Conservation (phyloP, 2,888 invertebrate genomes). For the Ochlodes sylvanus region DNA sequence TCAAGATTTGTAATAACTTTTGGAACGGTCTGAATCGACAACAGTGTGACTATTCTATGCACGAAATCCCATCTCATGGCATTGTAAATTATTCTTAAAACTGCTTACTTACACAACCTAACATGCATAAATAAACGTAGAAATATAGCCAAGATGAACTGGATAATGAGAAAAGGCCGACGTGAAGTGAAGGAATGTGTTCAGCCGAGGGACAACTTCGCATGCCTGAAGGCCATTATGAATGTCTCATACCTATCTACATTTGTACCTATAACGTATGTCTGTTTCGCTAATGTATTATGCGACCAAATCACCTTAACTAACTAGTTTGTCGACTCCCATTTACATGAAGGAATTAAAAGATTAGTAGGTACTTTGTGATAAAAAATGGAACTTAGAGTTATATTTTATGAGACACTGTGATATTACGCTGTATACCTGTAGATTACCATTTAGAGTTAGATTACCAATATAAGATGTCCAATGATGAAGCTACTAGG, state of each 20-base stretch:
- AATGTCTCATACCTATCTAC: slow-evolving; percentile 39
- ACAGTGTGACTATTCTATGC: no score
- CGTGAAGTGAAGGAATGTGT: slow-evolving; percentile 58
- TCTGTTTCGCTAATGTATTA: slow-evolving; percentile 3
- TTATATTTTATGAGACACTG: no score
- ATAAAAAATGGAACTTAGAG: no score
- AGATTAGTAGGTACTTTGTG: not conserved
- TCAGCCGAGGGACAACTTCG: slow-evolving; percentile 53
- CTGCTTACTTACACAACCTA: not conserved
- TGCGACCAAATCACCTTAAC: not conserved
- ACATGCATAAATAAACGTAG: slow-evolving; percentile 13
- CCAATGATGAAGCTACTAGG: no score
- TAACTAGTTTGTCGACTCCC: not conserved
- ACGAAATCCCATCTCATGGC: no score
- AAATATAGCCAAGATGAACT: slow-evolving; percentile 45
- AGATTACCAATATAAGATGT: no score
- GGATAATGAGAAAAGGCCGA: slow-evolving; percentile 55
- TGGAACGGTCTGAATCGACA: no score
- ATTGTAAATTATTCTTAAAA: no score
- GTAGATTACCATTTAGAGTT: no score
- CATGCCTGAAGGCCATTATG: slow-evolving; percentile 54
- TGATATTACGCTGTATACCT: no score
- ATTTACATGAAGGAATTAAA: not conserved
- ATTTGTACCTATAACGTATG: slow-evolving; percentile 15
- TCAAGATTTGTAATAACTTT: no score